Evolutionary conservation across 37 sponge, comb jelly and placozoan genomes (phyloP), one percentile per base, ranked within the genome.

Genomic region (Ephydatia muelleri): DNA sequence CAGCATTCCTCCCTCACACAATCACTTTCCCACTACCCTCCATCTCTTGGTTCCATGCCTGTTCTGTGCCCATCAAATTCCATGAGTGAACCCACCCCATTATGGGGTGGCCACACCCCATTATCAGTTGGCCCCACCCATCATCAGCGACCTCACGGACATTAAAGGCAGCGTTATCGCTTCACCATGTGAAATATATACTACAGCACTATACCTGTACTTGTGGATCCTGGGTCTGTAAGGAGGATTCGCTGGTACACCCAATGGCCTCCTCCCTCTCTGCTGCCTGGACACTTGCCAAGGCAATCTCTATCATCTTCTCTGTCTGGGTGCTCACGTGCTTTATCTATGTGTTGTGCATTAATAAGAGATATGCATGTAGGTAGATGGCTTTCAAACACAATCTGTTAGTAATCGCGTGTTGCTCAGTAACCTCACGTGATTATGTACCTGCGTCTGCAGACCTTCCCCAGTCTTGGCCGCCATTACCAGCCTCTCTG

Each of bases 221-320:
- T 31, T 82, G 87, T 13, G 70, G 75, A 70, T 86, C 91, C 0
- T 32, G 65, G 49, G 68, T 38, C 22, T 19, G 57, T 0, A 69
- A 65, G 2, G 47, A 73, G 11, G 75, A 48, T 16, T 40, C 77
- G 12, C 29, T 57, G 67, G 66, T 57, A 23, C 83, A 72, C 19
- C 90, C 90, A 67, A 90, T 92, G 82, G 89, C 83, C 65, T 88
- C 85, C 43, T 88, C 82, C 28, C 70, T 87, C 32, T 38, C 72
- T 4, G 85, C 91, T 49, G 88, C 94, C 49, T 83, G 73, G 23
- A 93, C 47, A 5, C 91, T 90, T 65, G 81, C 79, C 71, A 70
- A 78, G 31, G 91, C 94, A 43, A 90, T 81, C 67, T 84, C 80
- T 25, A 93, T 77, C 88, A 93, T 87, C 48, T 78, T 80, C 22